These are phyloP conservation scores for Penaeus japonicus DNA, from an alignment of 1,140 invertebrate species.

Conservation along the genomic window DNA sequence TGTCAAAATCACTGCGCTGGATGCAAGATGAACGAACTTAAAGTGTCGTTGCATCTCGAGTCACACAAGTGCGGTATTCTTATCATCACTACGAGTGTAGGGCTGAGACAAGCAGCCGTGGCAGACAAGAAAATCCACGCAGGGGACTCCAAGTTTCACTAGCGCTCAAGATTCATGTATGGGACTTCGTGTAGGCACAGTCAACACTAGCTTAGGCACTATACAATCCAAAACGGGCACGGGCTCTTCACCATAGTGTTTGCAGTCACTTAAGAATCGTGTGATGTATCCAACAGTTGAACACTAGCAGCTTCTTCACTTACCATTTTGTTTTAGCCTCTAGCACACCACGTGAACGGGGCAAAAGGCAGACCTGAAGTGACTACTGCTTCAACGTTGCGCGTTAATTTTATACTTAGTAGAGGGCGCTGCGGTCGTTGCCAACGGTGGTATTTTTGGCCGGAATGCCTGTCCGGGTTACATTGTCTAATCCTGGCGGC, in stretches of 20 bases:
- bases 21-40: too few relatives aligned
- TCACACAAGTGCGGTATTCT: too few relatives aligned
- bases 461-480: slow-evolving; percentile 53
- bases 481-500: slow-evolving; percentile 54
- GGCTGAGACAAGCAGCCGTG: not conserved
- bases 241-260: not conserved
- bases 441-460: slow-evolving; percentile 46
- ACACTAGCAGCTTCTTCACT: not conserved
- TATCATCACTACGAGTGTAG: not conserved
- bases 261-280: not conserved
- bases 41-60: too few relatives aligned
- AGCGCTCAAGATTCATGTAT: slow-evolving; percentile 1
- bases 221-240: not conserved
- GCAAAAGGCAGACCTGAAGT: slow-evolving; percentile 57
- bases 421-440: slow-evolving; percentile 49
- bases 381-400: slow-evolving; percentile 33
- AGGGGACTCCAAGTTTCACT: not conserved
- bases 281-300: not conserved
- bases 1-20: too few relatives aligned
- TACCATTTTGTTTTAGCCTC: slow-evolving; percentile 53
- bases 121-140: not conserved
- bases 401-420: slow-evolving; percentile 52
- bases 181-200: not conserved
- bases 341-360: slow-evolving; percentile 54
- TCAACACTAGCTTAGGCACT: slow-evolving; percentile 4